These are phyloP conservation scores for Chloromyia formosa DNA, from an alignment of 2,888 invertebrate species.

Conservation along the genomic window DNA sequence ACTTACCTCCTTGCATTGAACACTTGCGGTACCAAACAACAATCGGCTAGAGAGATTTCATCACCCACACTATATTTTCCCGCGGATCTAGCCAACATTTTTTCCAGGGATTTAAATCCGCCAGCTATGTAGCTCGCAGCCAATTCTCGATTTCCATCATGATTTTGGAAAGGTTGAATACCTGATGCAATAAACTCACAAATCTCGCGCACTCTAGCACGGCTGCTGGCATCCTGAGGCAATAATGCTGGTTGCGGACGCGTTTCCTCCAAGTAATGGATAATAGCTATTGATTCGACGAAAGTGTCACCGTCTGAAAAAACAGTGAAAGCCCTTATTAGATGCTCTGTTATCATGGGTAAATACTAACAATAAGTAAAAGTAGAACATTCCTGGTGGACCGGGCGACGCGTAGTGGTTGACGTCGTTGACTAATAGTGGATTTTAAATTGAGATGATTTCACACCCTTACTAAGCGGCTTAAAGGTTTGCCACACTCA, in stretches of 20 bases:
- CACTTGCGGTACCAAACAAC: slow-evolving; percentile 94
- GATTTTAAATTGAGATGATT: too few relatives aligned
- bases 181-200: slow-evolving; percentile 93
- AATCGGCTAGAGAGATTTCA: slow-evolving; percentile 92
- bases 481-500: too few relatives aligned
- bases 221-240: slow-evolving; percentile 86
- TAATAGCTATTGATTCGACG: slow-evolving; percentile 82
- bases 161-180: slow-evolving; percentile 96
- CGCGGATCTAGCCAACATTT: slow-evolving; percentile 80
- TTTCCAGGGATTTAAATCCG: slow-evolving; percentile 91
- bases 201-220: slow-evolving; percentile 92
- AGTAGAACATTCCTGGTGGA: too few relatives aligned
- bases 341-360: too few relatives aligned
- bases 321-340: too few relatives aligned
- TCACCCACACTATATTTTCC: slow-evolving; percentile 95
- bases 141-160: slow-evolving; percentile 92
- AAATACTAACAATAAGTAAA: too few relatives aligned
- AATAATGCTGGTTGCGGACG: slow-evolving; percentile 84
- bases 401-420: too few relatives aligned
- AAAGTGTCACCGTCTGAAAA: slow-evolving; percentile 74
- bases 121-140: slow-evolving; percentile 90
- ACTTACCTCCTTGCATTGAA: slow-evolving; percentile 80
- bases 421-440: too few relatives aligned
- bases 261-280: slow-evolving; percentile 96
- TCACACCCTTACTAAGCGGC: not conserved